A percentile compares a stretch with the other conserved stretches of the same genome.
Conservation (phyloP, 2,797 vertebrate species). For the Knipowitschia caucasica region DNA sequence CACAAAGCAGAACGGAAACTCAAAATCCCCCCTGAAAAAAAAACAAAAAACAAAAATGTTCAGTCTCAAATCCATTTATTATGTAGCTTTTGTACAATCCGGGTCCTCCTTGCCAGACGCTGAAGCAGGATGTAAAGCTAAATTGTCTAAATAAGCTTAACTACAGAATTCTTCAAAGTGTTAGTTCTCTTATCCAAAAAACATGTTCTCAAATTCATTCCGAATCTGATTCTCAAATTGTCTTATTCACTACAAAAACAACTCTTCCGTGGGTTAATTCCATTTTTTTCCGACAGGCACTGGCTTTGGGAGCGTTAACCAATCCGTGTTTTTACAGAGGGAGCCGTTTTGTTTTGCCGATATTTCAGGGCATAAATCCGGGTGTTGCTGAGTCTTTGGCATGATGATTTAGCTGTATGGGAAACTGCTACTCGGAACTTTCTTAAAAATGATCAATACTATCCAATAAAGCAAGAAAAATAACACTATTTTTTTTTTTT, state of each 20-base stretch:
- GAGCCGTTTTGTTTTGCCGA: conserved; percentile 29
- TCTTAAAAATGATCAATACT: conserved; percentile 26
- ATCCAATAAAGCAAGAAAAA: conserved; percentile 23
- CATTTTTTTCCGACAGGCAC: conserved; percentile 58
- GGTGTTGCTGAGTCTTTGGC: conserved; percentile 85
- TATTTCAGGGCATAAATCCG: conserved; percentile 12
- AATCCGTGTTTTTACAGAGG: conserved; percentile 31
- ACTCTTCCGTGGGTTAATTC: conserved; percentile 12
- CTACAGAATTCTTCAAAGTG: conserved; percentile 64
- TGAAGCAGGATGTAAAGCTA: conserved; percentile 64
- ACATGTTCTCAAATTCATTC: conserved; percentile 24
- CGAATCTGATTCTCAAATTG: conserved; percentile 13
- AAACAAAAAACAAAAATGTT: conserved; percentile 16
- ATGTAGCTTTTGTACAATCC: conserved; percentile 49
- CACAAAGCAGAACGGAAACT: conserved; percentile 57
- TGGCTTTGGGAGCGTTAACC: conserved; percentile 63
- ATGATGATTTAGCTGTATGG: conserved; percentile 89
- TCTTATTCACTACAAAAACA: conserved; percentile 7
- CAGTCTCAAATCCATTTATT: conserved; percentile 50
- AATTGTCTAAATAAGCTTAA: conserved; percentile 54
- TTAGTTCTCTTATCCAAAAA: conserved; percentile 63
- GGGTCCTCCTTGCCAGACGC: conserved; percentile 44
- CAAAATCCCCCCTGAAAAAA: conserved; percentile 4
- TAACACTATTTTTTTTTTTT: conserved; percentile 22
- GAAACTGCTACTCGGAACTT: conserved; percentile 37